Evolutionary conservation across 2,797 vertebrate genomes (phyloP).

Genomic region (Pseudomugil tenellus): DNA sequence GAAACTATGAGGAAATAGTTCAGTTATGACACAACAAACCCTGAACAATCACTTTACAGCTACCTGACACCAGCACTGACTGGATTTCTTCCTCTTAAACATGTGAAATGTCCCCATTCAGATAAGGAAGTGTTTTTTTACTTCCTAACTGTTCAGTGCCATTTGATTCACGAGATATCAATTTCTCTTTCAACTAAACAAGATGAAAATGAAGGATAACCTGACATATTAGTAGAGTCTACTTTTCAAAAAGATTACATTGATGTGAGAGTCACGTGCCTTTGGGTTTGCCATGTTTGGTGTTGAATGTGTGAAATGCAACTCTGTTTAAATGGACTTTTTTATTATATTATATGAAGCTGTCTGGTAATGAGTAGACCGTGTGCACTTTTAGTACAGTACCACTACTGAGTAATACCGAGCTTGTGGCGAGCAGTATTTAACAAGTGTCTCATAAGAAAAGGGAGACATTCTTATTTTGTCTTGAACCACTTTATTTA

Average conservation of each 20-base stretch:
- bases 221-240: conserved; percentile 64
- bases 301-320: conserved; percentile 93
- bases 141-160: conserved; percentile 81
- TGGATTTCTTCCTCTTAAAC: conserved; percentile 44
- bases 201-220: conserved; percentile 68
- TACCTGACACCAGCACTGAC: conserved; percentile 42
- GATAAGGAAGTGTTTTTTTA: conserved; percentile 41
- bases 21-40: conserved; percentile 27
- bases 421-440: conserved; percentile 86
- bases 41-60: conserved; percentile 30
- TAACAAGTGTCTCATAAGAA: conserved; percentile 81
- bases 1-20: conserved; percentile 32
- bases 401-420: conserved; percentile 89
- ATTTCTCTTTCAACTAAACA: conserved; percentile 73
- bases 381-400: conserved; percentile 87
- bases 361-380: conserved; percentile 87
- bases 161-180: conserved; percentile 78
- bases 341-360: conserved; percentile 81
- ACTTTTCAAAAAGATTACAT: conserved; percentile 75
- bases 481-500: conserved; percentile 74
- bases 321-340: conserved; percentile 85
- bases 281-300: conserved; percentile 93
- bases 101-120: conserved; percentile 32
- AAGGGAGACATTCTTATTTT: conserved; percentile 72
- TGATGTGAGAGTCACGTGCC: conserved; percentile 93